Evolutionary conservation across 1,140 invertebrate species (phyloP).

Genomic region (Cataglyphis hispanica): DNA sequence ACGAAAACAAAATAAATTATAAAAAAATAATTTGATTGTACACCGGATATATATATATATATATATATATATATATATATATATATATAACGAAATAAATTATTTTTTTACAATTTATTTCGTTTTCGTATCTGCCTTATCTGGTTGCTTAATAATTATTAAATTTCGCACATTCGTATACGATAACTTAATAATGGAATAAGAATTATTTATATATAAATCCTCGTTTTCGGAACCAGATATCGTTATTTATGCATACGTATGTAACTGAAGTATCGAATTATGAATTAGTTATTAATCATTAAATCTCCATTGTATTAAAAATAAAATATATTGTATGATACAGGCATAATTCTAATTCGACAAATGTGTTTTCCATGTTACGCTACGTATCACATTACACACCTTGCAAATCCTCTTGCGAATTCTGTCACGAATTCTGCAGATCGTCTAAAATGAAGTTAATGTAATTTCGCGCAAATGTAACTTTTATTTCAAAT

Average conservation of each 20-base stretch:
- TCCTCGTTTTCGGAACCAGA: neutral
- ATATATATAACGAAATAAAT: neutral
- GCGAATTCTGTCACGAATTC: neutral
- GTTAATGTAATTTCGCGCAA: conserved; percentile 38
- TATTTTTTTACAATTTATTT: neutral
- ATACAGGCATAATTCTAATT: neutral
- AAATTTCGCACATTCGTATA: neutral
- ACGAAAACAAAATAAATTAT: no score
- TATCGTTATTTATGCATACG: neutral
- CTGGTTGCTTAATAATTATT: neutral
- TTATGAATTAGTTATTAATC: conserved; percentile 22
- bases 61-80: no score
- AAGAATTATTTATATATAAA: conserved; percentile 11
- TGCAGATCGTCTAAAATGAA: conserved; percentile 22
- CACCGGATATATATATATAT: no score
- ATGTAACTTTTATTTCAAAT: conserved; percentile 44
- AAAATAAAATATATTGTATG: neutral
- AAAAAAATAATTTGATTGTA: no score
- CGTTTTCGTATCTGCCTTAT: neutral
- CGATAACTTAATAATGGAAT: neutral
- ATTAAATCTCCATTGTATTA: neutral
- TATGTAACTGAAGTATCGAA: neutral
- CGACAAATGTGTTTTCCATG: neutral
- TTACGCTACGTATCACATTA: neutral
- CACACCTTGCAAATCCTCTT: neutral